These are phyloP conservation scores for Pteropus alecto DNA, from an alignment of 2,113 vertebrate genomes.

Conservation along the genomic window DNA sequence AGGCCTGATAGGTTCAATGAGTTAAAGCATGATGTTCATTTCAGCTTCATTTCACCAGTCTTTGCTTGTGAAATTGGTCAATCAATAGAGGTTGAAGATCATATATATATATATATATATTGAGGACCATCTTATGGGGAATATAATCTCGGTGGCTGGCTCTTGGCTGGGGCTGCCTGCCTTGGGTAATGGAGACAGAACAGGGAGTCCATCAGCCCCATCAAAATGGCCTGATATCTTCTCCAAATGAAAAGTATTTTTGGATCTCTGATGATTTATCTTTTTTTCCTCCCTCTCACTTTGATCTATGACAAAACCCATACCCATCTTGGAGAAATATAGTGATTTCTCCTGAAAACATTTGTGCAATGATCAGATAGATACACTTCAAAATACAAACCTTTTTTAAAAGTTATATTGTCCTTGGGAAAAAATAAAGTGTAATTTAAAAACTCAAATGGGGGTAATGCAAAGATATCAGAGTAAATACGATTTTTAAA, in stretches of 20 bases:
- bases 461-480: slow-evolving; percentile 65
- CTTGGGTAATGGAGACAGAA: slow-evolving; percentile 87
- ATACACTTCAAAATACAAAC: slow-evolving; percentile 75
- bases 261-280: slow-evolving; percentile 89
- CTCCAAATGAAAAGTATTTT: slow-evolving; percentile 92
- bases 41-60: slow-evolving; percentile 97
- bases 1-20: slow-evolving; percentile 98
- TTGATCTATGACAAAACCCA: slow-evolving; percentile 81
- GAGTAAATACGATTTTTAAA: slow-evolving; percentile 48
- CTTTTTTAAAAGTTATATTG: slow-evolving; percentile 70
- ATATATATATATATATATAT: slow-evolving; percentile 87
- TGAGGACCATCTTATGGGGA: slow-evolving; percentile 88
- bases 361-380: slow-evolving; percentile 84
- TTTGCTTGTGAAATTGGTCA: slow-evolving; percentile 97
- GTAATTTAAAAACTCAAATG: slow-evolving; percentile 66
- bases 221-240: slow-evolving; percentile 88
- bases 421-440: slow-evolving; percentile 65
- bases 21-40: slow-evolving; percentile 98
- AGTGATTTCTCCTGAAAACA: slow-evolving; percentile 92
- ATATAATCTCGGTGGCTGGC: slow-evolving; percentile 88
- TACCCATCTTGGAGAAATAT: slow-evolving; percentile 87
- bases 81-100: slow-evolving; percentile 97
- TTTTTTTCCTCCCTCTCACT: slow-evolving; percentile 82
- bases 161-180: slow-evolving; percentile 83
- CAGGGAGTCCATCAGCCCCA: slow-evolving; percentile 88